These are phyloP conservation scores for Perognathus longimembris DNA, from an alignment of 2,113 vertebrate species.

Conservation along the genomic window DNA sequence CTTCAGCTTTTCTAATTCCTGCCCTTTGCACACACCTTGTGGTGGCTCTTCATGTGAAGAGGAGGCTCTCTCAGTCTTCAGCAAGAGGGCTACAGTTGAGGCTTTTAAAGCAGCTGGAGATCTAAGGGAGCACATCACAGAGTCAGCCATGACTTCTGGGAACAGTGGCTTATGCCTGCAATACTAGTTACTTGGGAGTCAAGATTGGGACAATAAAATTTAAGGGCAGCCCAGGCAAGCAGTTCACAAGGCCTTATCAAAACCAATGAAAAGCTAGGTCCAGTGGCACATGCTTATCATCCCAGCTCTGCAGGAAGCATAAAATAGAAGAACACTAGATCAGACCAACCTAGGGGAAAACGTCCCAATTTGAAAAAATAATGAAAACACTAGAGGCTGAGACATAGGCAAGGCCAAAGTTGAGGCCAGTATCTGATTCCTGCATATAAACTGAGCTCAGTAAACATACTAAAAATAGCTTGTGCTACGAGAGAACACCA, in stretches of 20 bases:
- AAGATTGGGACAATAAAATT: too few species aligned
- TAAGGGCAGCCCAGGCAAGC: too few species aligned
- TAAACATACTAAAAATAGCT: not conserved
- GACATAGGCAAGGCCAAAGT: not conserved
- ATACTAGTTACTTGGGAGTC: too few species aligned
- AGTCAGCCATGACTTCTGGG: not conserved
- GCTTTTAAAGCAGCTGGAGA: not conserved
- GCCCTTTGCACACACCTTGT: not conserved
- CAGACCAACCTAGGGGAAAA: too few species aligned
- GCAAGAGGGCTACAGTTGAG: not conserved
- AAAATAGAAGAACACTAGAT: too few species aligned
- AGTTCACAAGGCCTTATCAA: too few species aligned
- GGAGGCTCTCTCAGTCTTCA: not conserved
- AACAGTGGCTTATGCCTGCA: too few species aligned
- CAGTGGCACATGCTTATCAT: too few species aligned
- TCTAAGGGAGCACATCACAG: not conserved
- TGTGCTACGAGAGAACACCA: not conserved
- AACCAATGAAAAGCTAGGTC: too few species aligned
- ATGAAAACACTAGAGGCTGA: too few species aligned
- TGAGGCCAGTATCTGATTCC: slow-evolving; percentile 16
- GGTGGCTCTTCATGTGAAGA: not conserved
- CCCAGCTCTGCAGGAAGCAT: too few species aligned
- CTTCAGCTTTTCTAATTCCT: not conserved
- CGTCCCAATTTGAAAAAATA: too few species aligned
- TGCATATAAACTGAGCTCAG: not conserved